phyloP scores from a whole-genome alignment of 2,113 vertebrate species.

The human (Homo sapiens) region GRCh38 chrY:26365001-26365500 shows the following conservation, averaged over 20 bases:
- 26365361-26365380: background rate
- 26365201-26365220: background rate
- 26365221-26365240: background rate
- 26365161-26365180: background rate
- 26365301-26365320: background rate
- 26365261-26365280: background rate
- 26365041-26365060: conserved; percentile 47
- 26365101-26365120: background rate
- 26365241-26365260: background rate
- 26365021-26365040: conserved; percentile 60
- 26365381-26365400: background rate
- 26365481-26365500: background rate
- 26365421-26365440: background rate
- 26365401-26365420: no score
- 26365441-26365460: background rate
- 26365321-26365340: background rate
- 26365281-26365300: background rate
- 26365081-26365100: background rate
- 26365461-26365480: background rate
- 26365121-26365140: background rate
- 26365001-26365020: conserved; percentile 57
- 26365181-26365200: background rate
- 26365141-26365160: background rate
- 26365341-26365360: background rate
- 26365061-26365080: background rate